These are phyloP conservation scores for Diplodus sargus DNA, from an alignment of 2,797 vertebrate species.

Conservation along the genomic window DNA sequence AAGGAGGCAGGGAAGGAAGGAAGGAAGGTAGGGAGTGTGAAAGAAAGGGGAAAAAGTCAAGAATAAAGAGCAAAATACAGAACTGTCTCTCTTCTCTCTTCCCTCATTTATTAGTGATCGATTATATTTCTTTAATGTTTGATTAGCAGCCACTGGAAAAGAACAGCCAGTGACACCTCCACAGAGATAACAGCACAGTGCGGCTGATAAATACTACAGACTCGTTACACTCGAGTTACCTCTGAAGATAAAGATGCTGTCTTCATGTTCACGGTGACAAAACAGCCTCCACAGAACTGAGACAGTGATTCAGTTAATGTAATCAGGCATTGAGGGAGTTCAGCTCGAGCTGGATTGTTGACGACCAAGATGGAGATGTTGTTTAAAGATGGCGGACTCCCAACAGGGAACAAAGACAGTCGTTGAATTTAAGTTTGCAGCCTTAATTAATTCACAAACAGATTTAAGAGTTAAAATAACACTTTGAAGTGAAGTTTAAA, in stretches of 20 bases:
- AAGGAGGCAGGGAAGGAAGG: background rate
- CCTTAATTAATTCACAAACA: background rate
- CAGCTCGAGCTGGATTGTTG: too few relatives aligned
- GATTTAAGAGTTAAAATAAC: background rate
- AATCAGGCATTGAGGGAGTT: too few relatives aligned
- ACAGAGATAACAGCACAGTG: constrained; percentile 7
- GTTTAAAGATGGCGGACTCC: too few relatives aligned
- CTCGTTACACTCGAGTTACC: background rate
- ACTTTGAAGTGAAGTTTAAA: background rate
- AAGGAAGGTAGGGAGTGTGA: background rate
- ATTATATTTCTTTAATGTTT: background rate
- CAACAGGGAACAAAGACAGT: too few relatives aligned
- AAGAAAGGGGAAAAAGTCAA: background rate
- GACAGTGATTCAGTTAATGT: too few relatives aligned
- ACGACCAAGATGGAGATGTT: too few relatives aligned
- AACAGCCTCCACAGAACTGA: background rate
- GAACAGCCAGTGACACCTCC: background rate
- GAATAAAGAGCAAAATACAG: background rate
- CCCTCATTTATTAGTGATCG: background rate
- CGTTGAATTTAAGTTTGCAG: background rate
- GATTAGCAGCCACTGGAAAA: background rate
- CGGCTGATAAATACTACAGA: constrained; percentile 17
- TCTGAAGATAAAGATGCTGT: background rate
- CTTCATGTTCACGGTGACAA: constrained; percentile 5
- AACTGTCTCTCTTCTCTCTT: too few relatives aligned